Evolutionary conservation across 2,888 invertebrate genomes (phyloP).

Genomic region (Fragum whitleyi): DNA sequence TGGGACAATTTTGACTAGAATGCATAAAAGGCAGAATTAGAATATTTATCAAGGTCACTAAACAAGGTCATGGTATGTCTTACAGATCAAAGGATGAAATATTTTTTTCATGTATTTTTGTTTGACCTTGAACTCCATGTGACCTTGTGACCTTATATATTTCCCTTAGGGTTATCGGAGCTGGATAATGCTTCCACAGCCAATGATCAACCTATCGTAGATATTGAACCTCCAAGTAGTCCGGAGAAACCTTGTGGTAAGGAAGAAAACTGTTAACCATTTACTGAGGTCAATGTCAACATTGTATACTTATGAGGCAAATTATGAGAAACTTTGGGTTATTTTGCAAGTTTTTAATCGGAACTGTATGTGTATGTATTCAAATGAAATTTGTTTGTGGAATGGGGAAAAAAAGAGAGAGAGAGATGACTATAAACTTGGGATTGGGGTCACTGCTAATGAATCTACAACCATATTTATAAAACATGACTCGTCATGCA

Average conservation of each 20-base stretch:
- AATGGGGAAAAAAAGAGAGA: too few relatives aligned
- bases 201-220: conserved; percentile 8
- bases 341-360: too few relatives aligned
- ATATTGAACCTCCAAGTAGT: background rate
- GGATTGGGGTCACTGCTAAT: too few relatives aligned
- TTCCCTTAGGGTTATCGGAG: conserved; percentile 13
- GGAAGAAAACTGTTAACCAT: conserved; percentile 2
- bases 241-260: conserved; percentile 10
- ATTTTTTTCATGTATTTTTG: background rate
- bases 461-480: too few relatives aligned
- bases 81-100: background rate
- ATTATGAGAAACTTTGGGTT: too few relatives aligned
- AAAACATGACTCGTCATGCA: too few relatives aligned
- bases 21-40: background rate
- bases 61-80: background rate
- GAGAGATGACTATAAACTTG: too few relatives aligned
- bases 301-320: too few relatives aligned
- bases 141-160: conserved; percentile 13
- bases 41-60: background rate
- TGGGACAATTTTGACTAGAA: too few relatives aligned
- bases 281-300: background rate
- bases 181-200: conserved; percentile 13
- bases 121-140: background rate
- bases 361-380: too few relatives aligned
- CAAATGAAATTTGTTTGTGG: too few relatives aligned